phyloP scores from a whole-genome alignment of 2,797 vertebrate genomes.

The Pogonophryne albipinna region DNA sequence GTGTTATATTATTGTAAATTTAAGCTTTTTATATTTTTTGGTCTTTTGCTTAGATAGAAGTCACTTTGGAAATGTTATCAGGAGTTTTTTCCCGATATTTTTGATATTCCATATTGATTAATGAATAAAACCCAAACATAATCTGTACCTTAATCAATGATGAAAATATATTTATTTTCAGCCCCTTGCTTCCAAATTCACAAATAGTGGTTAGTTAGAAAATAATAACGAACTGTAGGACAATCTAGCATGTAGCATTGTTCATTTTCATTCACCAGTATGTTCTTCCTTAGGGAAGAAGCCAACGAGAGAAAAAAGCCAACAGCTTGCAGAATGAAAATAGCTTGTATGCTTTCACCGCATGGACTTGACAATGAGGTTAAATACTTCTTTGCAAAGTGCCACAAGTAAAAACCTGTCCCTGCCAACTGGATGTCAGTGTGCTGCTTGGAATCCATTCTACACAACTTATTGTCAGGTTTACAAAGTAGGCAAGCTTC shows the following conservation, averaged over 20 bases:
- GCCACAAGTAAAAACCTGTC: constrained; percentile 26
- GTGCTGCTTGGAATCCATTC: constrained; percentile 12
- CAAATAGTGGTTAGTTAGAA: not conserved
- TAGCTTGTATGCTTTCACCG: not conserved
- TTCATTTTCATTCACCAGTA: not conserved
- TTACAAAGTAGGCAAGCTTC: constrained; percentile 5
- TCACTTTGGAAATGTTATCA: not conserved
- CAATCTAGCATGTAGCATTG: not conserved
- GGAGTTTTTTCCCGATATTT: not conserved
- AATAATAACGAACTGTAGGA: not conserved
- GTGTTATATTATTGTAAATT: not conserved
- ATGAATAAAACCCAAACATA: not conserved
- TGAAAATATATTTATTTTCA: not conserved
- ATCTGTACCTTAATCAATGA: not conserved
- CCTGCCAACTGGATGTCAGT: constrained; percentile 1
- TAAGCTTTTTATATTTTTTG: not conserved
- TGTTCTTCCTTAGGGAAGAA: not conserved
- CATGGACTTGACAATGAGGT: constrained; percentile 21
- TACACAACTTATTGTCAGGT: constrained; percentile 14
- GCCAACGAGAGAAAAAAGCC: constrained; percentile 1
- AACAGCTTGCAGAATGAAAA: not conserved
- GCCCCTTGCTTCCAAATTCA: not conserved
- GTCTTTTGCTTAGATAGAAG: not conserved
- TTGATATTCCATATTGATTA: not conserved
- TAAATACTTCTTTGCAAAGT: constrained; percentile 23